These are phyloP conservation scores for Gambelia wislizenii DNA, from an alignment of 2,797 vertebrate genomes.

Conservation along the genomic window DNA sequence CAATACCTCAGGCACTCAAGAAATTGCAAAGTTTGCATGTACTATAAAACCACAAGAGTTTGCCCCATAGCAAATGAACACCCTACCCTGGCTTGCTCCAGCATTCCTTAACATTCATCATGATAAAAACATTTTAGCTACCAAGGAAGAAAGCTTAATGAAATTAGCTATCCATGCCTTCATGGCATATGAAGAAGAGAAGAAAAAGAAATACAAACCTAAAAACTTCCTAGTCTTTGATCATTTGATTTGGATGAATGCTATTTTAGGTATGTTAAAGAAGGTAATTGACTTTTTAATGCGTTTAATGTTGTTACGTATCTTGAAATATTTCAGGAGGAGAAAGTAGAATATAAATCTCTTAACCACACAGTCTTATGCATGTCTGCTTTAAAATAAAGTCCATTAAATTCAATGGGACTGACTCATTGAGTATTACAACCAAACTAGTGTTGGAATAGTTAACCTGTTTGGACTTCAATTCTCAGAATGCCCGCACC, in stretches of 20 bases:
- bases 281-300: neutral
- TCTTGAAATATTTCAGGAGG: neutral
- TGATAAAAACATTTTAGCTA: neutral
- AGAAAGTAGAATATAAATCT: neutral
- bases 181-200: neutral
- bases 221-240: neutral
- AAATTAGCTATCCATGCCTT: neutral
- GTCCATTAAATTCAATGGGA: neutral
- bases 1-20: neutral
- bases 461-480: too few species aligned
- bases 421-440: neutral
- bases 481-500: too few species aligned
- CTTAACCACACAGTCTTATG: neutral
- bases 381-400: neutral
- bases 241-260: neutral
- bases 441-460: too few species aligned
- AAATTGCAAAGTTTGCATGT: constrained; percentile 18
- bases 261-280: neutral
- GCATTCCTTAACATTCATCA: neutral
- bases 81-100: neutral
- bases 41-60: constrained; percentile 10
- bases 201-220: neutral
- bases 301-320: neutral
- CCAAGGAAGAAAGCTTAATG: neutral
- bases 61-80: constrained; percentile 15